phyloP scores from a whole-genome alignment of 2,888 invertebrate genomes.

The Oligia latruncula region DNA sequence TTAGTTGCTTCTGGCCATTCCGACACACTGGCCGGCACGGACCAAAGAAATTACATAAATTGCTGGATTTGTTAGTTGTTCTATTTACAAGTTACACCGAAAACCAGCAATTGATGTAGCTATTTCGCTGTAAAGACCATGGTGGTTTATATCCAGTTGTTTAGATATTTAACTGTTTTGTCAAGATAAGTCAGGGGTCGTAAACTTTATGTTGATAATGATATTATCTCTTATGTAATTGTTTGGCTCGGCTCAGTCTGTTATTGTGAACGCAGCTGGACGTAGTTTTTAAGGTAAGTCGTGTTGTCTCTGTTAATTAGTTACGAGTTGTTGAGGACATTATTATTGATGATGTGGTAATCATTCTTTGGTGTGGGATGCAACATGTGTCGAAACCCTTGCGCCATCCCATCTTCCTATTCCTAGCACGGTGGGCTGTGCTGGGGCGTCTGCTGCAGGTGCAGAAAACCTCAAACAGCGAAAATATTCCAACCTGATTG shows the following conservation, averaged over 20 bases:
- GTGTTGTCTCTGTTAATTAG: conserved; percentile 18
- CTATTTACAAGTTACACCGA: rapidly evolving
- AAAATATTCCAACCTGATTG: too few relatives aligned
- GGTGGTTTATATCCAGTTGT: background rate
- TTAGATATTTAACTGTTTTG: conserved; percentile 13
- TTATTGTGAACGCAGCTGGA: conserved; percentile 17
- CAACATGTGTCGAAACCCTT: too few relatives aligned
- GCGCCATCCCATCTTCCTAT: too few relatives aligned
- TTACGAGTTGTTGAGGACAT: conserved; percentile 5
- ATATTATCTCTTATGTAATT: conserved; percentile 66
- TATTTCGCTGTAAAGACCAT: background rate
- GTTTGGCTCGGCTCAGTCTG: conserved; percentile 33
- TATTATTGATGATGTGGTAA: background rate
- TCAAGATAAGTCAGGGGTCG: conserved; percentile 69
- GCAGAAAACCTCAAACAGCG: too few relatives aligned
- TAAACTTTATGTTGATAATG: conserved; percentile 76
- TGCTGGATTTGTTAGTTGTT: background rate
- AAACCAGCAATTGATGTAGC: background rate
- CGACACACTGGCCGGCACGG: background rate
- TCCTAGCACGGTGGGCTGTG: too few relatives aligned
- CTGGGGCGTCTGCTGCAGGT: too few relatives aligned
- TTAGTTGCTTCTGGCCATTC: conserved; percentile 28
- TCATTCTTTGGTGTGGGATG: too few relatives aligned
- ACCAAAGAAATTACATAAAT: background rate
- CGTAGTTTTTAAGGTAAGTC: conserved; percentile 38